Percentiles rank a stretch among this genome's conserved stretches.
Evolutionary conservation across 2,797 vertebrate species (phyloP).

Genomic region (Periparus ater): DNA sequence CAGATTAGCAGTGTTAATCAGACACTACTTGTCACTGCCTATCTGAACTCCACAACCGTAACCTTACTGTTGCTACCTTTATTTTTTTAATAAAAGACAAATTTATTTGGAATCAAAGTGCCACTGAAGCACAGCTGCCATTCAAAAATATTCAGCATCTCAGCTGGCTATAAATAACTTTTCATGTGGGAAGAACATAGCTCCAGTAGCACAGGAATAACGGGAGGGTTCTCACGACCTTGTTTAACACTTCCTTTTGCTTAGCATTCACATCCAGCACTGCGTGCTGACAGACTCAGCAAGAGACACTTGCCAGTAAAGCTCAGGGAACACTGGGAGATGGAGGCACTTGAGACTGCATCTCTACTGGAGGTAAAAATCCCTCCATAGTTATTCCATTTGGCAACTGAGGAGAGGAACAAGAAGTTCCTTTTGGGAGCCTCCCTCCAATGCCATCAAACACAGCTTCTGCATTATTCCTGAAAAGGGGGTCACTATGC

Average conservation of each 20-base stretch:
- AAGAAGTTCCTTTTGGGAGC: neutral
- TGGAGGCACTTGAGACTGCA: neutral
- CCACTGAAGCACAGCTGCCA: constrained; percentile 40
- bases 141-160: constrained; percentile 22
- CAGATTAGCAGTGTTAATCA: constrained; percentile 62
- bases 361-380: neutral
- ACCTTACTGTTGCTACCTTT: constrained; percentile 57
- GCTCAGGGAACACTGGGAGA: neutral
- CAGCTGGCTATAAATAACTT: constrained; percentile 42
- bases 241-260: neutral
- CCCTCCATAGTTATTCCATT: neutral
- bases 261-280: neutral
- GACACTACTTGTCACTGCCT: constrained; percentile 44
- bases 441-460: neutral
- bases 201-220: neutral
- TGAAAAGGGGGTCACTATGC: neutral
- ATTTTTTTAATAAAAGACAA: constrained; percentile 73
- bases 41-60: constrained; percentile 32
- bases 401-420: neutral
- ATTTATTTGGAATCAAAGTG: constrained; percentile 26
- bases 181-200: neutral
- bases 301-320: neutral
- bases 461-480: neutral
- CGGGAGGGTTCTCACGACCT: neutral
- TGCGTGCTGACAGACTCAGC: neutral